Base-by-base conservation (phyloP, 2,113 vertebrate species). In the Zootoca vivipara region DNA sequence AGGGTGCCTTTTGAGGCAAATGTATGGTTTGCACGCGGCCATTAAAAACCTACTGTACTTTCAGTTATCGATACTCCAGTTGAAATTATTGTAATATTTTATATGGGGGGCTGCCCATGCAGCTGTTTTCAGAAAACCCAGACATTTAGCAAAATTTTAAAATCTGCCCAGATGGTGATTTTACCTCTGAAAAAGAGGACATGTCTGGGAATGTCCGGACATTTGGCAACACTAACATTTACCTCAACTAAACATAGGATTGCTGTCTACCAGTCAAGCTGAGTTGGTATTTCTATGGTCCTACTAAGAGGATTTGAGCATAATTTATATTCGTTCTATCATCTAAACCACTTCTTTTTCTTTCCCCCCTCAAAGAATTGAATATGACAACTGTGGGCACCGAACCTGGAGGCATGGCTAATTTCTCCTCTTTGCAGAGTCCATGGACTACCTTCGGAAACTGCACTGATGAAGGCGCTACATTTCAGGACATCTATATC, bases 401-500 rank as follows among this genome's bases (percentile, higher is more conserved):
- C 89, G 38, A 69, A 91, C 85, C 93, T 72, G 91, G 90, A 75
- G 0, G 0, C 42, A 58, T 18, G 35, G 0, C 35, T 79, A 94
- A 94, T 87, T 82, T 90, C 33, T 93, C 88, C 67, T 46, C 91
- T 87, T 87, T 89, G 65, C 72, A 83, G 12, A 1, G 33, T 78
- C 4, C 0, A 0, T 0, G 30, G 80, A 64, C 87, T 16, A 13
- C 0, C 0, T 1, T 75, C 46, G 38, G 79, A 89, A 93, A 28
- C 78, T 95, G 96, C 83, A 56, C 78, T 26, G 72, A 88, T 3
- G 90, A 93, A 86, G 79, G 91, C 1, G 88, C 85, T 81, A 73
- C 84, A 15, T 85, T 89, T 80, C 20, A 93, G 89, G 94, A 92
- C 78, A 69, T 33, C 24, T 95, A 92, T 33, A 75, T 94, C 40